These are phyloP conservation scores for Tangara arthus DNA, from an alignment of 2,797 vertebrate genomes.

Conservation along the genomic window DNA sequence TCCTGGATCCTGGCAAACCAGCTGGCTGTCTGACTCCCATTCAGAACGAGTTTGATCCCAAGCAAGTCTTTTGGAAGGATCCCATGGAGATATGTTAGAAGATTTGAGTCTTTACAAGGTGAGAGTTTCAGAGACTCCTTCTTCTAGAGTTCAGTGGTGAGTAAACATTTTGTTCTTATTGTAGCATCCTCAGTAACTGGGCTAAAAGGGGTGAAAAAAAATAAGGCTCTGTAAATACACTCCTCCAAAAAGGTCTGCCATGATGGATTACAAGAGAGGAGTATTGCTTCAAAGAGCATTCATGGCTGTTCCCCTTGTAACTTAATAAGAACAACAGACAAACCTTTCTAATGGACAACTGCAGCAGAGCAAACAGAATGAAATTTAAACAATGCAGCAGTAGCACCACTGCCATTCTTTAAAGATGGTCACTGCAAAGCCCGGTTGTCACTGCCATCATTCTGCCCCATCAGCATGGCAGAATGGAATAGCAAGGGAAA, in stretches of 20 bases:
- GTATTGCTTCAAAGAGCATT: background rate
- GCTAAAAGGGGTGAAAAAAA: slow-evolving; percentile 28
- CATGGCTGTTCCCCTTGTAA: background rate
- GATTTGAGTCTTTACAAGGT: background rate
- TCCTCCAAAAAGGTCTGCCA: background rate
- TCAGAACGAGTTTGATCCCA: background rate
- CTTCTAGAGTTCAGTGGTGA: slow-evolving; percentile 94
- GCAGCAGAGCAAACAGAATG: background rate
- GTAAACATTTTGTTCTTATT: slow-evolving; percentile 82
- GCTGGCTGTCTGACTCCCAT: background rate
- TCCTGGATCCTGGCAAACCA: slow-evolving; percentile 18
- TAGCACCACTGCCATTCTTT: background rate
- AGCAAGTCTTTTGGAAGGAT: background rate
- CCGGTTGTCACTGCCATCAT: background rate
- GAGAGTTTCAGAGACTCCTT: background rate
- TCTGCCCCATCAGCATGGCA: background rate
- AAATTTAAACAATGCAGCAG: background rate
- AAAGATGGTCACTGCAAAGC: background rate
- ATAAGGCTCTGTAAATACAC: background rate
- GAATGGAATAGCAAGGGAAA: background rate
- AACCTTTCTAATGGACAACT: background rate
- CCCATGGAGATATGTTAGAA: background rate
- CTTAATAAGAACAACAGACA: background rate
- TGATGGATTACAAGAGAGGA: background rate
- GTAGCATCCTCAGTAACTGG: slow-evolving; percentile 72